Percentiles rank a stretch among this genome's conserved stretches.
phyloP scores from a whole-genome alignment of 2,797 vertebrate genomes.

The Poeciliopsis paucimaculata region DNA sequence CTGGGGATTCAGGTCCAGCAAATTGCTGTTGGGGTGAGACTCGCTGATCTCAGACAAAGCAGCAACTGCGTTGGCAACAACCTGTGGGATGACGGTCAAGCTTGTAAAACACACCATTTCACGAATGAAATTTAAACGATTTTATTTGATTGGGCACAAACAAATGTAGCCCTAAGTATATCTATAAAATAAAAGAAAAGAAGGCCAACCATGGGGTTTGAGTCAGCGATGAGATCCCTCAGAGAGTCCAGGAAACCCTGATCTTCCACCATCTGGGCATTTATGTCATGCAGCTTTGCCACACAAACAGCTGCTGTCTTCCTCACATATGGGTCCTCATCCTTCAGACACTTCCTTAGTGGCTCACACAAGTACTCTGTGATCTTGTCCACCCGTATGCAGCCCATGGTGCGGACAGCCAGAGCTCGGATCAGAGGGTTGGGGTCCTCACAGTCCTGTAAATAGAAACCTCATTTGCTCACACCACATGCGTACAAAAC shows the following conservation, averaged over 20 bases:
- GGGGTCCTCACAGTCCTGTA: slow-evolving; percentile 96
- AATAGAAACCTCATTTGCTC: too few relatives aligned
- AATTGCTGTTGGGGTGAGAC: slow-evolving; percentile 97
- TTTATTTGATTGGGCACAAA: neutral
- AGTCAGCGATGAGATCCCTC: slow-evolving; percentile 96
- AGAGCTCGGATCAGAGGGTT: slow-evolving; percentile 97
- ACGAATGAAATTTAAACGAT: neutral
- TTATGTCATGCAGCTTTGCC: slow-evolving; percentile 98
- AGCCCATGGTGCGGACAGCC: slow-evolving; percentile 98
- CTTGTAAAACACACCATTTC: neutral
- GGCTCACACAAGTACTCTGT: slow-evolving; percentile 98
- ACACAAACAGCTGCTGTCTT: slow-evolving; percentile 98
- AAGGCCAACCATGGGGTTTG: slow-evolving; percentile 93
- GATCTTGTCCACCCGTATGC: slow-evolving; percentile 98
- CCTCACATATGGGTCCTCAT: slow-evolving; percentile 97
- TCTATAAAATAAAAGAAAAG: neutral
- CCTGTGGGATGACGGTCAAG: slow-evolving; percentile 70
- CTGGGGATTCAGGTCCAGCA: slow-evolving; percentile 96
- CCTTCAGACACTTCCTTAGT: slow-evolving; percentile 96
- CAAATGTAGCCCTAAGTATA: neutral
- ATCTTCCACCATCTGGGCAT: slow-evolving; percentile 99
- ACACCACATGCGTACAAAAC: neutral
- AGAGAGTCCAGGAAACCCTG: slow-evolving; percentile 98
- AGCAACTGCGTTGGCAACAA: slow-evolving; percentile 95
- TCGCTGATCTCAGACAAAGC: slow-evolving; percentile 97